A percentile compares a stretch with the other conserved stretches of the same genome.
These are phyloP conservation scores for Yoshiicerus persimilis DNA, from an alignment of 1,140 invertebrate species.

Conservation along the genomic window DNA sequence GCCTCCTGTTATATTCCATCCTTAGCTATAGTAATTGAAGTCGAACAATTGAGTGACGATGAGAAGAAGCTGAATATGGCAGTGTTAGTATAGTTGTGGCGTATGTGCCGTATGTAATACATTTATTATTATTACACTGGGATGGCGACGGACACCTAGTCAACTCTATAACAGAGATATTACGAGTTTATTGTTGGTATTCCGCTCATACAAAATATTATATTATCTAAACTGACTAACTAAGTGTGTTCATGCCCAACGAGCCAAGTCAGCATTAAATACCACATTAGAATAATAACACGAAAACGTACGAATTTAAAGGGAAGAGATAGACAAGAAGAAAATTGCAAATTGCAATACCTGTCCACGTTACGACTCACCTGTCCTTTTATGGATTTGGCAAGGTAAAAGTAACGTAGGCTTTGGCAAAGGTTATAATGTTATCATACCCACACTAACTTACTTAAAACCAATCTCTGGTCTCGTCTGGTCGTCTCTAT, in stretches of 20 bases:
- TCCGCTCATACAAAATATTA: neutral
- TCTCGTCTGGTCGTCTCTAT: neutral
- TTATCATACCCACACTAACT: slow-evolving; percentile 14
- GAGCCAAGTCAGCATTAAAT: neutral
- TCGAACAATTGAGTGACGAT: too few relatives aligned
- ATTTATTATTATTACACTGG: neutral
- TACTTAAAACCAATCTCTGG: neutral
- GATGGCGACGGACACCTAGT: neutral
- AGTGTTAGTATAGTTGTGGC: neutral
- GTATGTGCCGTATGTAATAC: neutral
- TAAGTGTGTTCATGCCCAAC: neutral
- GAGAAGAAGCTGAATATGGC: neutral
- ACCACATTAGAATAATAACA: neutral
- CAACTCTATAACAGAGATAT: neutral
- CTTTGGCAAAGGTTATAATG: slow-evolving; percentile 36
- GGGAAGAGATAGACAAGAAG: neutral
- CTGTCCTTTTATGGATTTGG: slow-evolving; percentile 42
- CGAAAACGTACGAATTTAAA: neutral
- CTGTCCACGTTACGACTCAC: neutral
- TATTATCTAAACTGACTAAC: neutral
- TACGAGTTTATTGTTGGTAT: neutral
- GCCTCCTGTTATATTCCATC: too few relatives aligned
- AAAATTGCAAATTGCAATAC: slow-evolving; percentile 13
- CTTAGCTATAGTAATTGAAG: too few relatives aligned
- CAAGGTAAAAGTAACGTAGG: slow-evolving; percentile 44